Percentiles rank a stretch among this genome's conserved stretches.
Evolutionary conservation across 2,113 vertebrate genomes (phyloP).

Genomic region (Salvelinus namaycush): DNA sequence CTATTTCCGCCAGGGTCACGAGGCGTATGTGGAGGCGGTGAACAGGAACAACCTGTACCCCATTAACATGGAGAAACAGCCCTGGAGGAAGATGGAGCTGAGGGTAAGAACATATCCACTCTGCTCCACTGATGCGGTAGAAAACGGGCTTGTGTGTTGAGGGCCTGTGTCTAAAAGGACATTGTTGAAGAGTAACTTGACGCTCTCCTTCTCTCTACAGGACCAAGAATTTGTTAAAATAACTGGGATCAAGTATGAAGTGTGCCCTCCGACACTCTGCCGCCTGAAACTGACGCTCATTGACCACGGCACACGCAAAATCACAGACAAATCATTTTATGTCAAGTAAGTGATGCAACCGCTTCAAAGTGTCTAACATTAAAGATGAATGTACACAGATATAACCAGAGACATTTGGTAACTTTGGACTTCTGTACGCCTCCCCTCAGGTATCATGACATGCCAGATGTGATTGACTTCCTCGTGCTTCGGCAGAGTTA

Average conservation of each 20-base stretch:
- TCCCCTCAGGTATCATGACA: slow-evolving; percentile 90
- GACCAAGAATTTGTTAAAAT: slow-evolving; percentile 99
- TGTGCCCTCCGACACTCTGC: slow-evolving; percentile 92
- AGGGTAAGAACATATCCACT: slow-evolving; percentile 74
- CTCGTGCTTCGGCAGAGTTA: slow-evolving; percentile 93
- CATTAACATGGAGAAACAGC: slow-evolving; percentile 89
- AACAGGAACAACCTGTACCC: slow-evolving; percentile 85
- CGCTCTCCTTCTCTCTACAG: slow-evolving; percentile 63
- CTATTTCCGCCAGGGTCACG: slow-evolving; percentile 96
- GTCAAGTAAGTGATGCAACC: slow-evolving; percentile 80
- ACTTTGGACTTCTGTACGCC: slow-evolving; percentile 16
- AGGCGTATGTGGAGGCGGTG: slow-evolving; percentile 94
- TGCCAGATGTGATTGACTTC: slow-evolving; percentile 98
- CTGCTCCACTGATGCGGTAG: too few species aligned
- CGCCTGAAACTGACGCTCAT: slow-evolving; percentile 94
- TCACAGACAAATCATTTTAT: slow-evolving; percentile 89
- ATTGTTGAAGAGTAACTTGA: neutral
- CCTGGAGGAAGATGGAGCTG: slow-evolving; percentile 90
- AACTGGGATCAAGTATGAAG: slow-evolving; percentile 93
- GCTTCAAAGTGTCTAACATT: neutral
- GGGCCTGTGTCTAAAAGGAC: too few species aligned
- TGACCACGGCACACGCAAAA: slow-evolving; percentile 86
- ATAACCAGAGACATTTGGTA: neutral
- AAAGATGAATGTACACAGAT: neutral
- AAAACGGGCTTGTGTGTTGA: too few species aligned